A percentile compares a stretch with the other conserved stretches of the same genome.
phyloP scores from a whole-genome alignment of 92 coral and sea anemone genomes.

The Parazoanthus darwini region DNA sequence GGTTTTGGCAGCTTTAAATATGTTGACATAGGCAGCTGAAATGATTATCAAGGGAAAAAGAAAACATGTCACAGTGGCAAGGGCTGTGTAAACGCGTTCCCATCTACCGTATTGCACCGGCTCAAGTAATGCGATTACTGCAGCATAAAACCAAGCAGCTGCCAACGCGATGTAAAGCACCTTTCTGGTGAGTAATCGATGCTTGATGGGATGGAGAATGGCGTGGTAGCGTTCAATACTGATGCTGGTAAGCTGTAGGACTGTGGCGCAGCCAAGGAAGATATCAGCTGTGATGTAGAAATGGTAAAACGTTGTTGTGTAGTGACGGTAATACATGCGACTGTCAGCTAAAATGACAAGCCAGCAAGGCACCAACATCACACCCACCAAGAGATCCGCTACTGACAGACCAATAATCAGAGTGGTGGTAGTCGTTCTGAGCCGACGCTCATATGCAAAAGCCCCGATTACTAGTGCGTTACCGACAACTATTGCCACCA shows the following conservation, averaged over 20 bases:
- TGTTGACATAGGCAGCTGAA: constrained; percentile 60
- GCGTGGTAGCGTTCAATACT: constrained; percentile 89
- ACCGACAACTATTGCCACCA: constrained; percentile 60
- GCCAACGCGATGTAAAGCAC: constrained; percentile 61
- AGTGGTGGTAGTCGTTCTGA: constrained; percentile 67
- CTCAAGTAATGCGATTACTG: constrained; percentile 69
- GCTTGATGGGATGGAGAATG: constrained; percentile 74
- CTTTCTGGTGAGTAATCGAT: constrained; percentile 64
- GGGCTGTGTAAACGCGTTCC: constrained; percentile 74
- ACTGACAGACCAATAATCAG: constrained; percentile 77
- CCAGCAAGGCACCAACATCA: constrained; percentile 82
- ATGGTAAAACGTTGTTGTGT: constrained; percentile 60
- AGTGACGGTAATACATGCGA: neutral
- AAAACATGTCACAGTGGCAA: constrained; percentile 61
- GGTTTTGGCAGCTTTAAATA: constrained; percentile 56
- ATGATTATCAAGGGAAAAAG: constrained; percentile 73
- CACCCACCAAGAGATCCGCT: constrained; percentile 84
- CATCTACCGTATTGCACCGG: constrained; percentile 78
- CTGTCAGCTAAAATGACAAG: constrained; percentile 48
- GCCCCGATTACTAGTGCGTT: constrained; percentile 85
- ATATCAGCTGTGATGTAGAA: constrained; percentile 87
- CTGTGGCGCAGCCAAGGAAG: constrained; percentile 88
- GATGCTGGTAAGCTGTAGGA: constrained; percentile 81
- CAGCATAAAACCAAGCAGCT: constrained; percentile 71
- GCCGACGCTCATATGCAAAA: constrained; percentile 61